These are phyloP conservation scores for Abscondita cerata DNA, from an alignment of 2,888 invertebrate genomes.

Conservation along the genomic window DNA sequence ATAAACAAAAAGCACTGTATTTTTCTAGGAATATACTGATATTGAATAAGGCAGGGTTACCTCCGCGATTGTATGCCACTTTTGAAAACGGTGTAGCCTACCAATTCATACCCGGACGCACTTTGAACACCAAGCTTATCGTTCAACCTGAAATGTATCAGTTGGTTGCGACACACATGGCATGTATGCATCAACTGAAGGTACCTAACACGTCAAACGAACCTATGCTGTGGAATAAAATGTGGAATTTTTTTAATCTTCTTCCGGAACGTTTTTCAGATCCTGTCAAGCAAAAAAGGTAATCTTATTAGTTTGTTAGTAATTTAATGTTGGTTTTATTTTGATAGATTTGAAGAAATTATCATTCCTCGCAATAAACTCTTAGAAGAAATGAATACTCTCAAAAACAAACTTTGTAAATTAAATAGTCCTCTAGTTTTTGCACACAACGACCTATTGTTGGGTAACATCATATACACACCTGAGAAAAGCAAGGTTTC, in stretches of 20 bases:
- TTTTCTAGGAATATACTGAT: slow-evolving; percentile 61
- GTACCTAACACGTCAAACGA: slow-evolving; percentile 45
- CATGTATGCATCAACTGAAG: slow-evolving; percentile 76
- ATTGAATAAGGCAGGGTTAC: slow-evolving; percentile 76
- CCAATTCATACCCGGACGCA: slow-evolving; percentile 83
- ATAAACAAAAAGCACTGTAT: neutral
- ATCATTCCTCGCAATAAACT: slow-evolving; percentile 73
- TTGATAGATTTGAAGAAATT: slow-evolving; percentile 69
- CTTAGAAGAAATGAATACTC: slow-evolving; percentile 69
- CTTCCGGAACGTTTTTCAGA: slow-evolving; percentile 76
- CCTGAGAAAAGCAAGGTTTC: slow-evolving; percentile 71
- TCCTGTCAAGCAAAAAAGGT: slow-evolving; percentile 74
- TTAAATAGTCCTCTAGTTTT: slow-evolving; percentile 84
- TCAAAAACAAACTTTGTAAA: slow-evolving; percentile 69
- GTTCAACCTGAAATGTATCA: slow-evolving; percentile 71
- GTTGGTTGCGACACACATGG: slow-evolving; percentile 83
- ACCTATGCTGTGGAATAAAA: slow-evolving; percentile 79
- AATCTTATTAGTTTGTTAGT: slow-evolving; percentile 37
- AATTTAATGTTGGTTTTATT: slow-evolving; percentile 1
- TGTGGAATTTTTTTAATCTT: slow-evolving; percentile 74
- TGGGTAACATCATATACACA: slow-evolving; percentile 92
- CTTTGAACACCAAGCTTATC: slow-evolving; percentile 72
- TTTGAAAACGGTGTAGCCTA: slow-evolving; percentile 95
- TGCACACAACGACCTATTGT: slow-evolving; percentile 95
- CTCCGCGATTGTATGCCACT: slow-evolving; percentile 86